Evolutionary conservation across 30 jellyfish, hydroid and myxozoan species (phyloP).

Genomic region (Pelagia noctiluca): DNA sequence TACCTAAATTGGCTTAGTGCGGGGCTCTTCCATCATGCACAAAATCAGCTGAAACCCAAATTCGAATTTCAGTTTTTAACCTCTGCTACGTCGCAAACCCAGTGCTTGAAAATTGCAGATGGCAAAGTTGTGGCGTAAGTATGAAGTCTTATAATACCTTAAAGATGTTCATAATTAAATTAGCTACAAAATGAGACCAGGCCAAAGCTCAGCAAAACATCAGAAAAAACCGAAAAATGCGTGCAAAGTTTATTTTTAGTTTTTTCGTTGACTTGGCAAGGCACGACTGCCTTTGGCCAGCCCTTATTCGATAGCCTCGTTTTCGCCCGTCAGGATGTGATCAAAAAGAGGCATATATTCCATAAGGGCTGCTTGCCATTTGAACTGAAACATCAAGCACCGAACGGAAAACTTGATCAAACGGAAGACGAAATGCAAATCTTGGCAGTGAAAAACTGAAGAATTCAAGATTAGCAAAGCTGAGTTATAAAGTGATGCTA

Average conservation of each 20-base stretch:
- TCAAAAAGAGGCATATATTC: background rate
- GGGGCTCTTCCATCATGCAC: background rate
- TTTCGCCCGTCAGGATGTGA: too few relatives aligned
- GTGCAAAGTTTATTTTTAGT: background rate
- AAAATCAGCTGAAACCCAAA: background rate
- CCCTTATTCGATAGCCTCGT: background rate
- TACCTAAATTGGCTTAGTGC: too few relatives aligned
- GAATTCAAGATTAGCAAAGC: background rate
- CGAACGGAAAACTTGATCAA: background rate
- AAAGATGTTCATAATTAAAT: too few relatives aligned
- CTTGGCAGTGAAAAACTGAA: background rate
- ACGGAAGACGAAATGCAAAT: background rate
- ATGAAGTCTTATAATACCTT: background rate
- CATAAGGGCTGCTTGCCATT: background rate
- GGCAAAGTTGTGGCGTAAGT: background rate
- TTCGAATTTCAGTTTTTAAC: background rate
- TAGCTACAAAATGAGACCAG: background rate
- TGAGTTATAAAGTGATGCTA: background rate
- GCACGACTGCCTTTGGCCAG: constrained; percentile 4
- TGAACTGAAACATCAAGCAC: background rate
- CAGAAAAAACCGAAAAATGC: background rate
- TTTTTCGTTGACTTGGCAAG: background rate
- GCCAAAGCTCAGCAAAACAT: background rate
- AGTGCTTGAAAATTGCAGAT: background rate
- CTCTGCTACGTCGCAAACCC: background rate